Evolutionary conservation across 2,888 invertebrate genomes (phyloP), one percentile per base, ranked within the genome.

Genomic region (Leucophenga montana): DNA sequence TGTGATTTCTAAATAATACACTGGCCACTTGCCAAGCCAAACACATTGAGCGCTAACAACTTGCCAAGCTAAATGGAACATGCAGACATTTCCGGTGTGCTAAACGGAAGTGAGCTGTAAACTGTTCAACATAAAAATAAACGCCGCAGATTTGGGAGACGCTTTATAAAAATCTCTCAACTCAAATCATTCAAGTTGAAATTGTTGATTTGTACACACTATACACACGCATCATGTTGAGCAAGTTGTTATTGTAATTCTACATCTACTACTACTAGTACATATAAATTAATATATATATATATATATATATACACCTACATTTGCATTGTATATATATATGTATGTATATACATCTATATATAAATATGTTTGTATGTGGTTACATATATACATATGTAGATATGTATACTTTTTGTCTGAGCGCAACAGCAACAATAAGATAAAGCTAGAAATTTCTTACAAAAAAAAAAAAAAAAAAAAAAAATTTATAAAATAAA

Each of bases 201-300:
- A 81, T 85, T 85, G 85, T 87, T 87, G 87, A 87, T 86, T 84
- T 84, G 86, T 85, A 86, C 85, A 82, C 82, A 76, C 77, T 77
- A 75, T 72, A 76, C 56, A 76, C 83, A 79, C 78, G 61, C 61
- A 61, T 74, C 72, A 79, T 80, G 84, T 86, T 83, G 84, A 79
- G 76, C 77, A 83, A 84, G 85, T 83, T 81, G 77, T 80, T 80
- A 82, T 80, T 82, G 80, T 84, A 78, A 39, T 61, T 61, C 61
- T 61, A 61, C 61, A 61, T 61, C 61, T 61, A 61, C 44, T 61
- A 61, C 39, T 61, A 57, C 57, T 27, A 39, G 9, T 39, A 39
- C 39, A 39, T 39, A 5, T 39, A 39, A 39, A 39, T 39, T 39
- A 39, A 5, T 39, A 20, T 54, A 18, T 22, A 54, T 54, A 61